phyloP scores from a whole-genome alignment of 1,140 invertebrate species.

The Hyles vespertilio region DNA sequence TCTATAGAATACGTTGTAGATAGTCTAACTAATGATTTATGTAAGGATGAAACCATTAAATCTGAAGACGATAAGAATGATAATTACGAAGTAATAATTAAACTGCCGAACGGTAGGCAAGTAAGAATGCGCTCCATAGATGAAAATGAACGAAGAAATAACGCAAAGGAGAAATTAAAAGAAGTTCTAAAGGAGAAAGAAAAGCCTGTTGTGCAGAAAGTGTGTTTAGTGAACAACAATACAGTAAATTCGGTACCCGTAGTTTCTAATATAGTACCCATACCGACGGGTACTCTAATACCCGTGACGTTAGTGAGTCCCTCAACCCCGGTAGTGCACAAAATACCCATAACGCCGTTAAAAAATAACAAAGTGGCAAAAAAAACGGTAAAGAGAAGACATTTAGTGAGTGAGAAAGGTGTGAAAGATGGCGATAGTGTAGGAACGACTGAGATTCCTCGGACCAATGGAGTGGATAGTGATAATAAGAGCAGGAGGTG shows the following conservation, averaged over 20 bases:
- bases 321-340: conserved; percentile 13
- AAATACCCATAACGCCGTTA: conserved; percentile 41
- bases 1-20: conserved; percentile 62
- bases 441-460: neutral
- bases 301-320: conserved; percentile 48
- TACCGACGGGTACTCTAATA: conserved; percentile 44
- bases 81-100: conserved; percentile 57
- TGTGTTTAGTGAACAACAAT: conserved; percentile 1
- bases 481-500: conserved; percentile 3
- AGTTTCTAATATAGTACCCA: conserved; percentile 30
- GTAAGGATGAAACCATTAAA: conserved; percentile 25
- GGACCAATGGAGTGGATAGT: no score
- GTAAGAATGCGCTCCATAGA: conserved; percentile 55
- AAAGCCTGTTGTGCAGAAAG: conserved; percentile 10
- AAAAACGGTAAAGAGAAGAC: conserved; percentile 14
- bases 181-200: conserved; percentile 41
- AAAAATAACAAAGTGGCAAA: conserved; percentile 5
- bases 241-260: conserved; percentile 3
- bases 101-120: conserved; percentile 49
- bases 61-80: conserved; percentile 31
- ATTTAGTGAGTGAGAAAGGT: conserved; percentile 2
- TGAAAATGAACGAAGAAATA: conserved; percentile 31
- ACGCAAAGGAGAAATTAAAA: conserved; percentile 52
- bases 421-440: neutral
- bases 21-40: conserved; percentile 46